Evolutionary conservation across 64 coral and sea anemone genomes (phyloP), one percentile per base, ranked within the genome.

Genomic region (Pocillopora damicornis): DNA sequence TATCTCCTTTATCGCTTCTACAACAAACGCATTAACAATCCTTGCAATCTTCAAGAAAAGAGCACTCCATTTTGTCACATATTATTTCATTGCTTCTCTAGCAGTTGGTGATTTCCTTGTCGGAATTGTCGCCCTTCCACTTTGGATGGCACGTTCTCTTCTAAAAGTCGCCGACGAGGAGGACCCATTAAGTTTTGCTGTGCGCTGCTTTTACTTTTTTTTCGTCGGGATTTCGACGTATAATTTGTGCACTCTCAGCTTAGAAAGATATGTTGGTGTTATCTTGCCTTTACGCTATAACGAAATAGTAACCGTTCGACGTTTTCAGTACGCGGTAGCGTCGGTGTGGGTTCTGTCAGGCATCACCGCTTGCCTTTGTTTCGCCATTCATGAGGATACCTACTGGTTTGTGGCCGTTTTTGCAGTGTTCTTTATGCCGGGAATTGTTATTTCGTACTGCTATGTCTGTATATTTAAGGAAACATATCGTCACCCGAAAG

Each of bases 401-500:
- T 87, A 30, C 26, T 87, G 84, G 84, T 58, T 87, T 14, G 37
- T 37, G 59, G 30, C 69, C 62, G 84, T 75, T 12, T 74, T 17
- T 57, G 35, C 59, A 30, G 84, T 75, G 37, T 87, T 87, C 69
- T 30, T 73, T 11, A 15, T 74, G 12, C 84, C 84, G 5, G 66
- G 66, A 60, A 13, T 62, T 35, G 1, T 87, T 18, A 87, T 87
- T 37, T 87, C 84, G 2, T 87, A 35, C 69, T 74, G 36, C 23
- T 87, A 87, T 37, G 14, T 61, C 59, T 35, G 26, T 22, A 87
- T 87, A 23, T 75, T 87, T 15, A 87, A 87, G 57, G 84, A 87
- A 59, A 69, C 65, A 8, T 36, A 3, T 75, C 67, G 84, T 58
- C 84, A 87, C 37, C 9, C 4, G 2, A 65, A 37, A 87, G 36